A percentile compares a stretch with the other conserved stretches of the same genome.
phyloP scores from a whole-genome alignment of 1,140 invertebrate species.

The Drosophila lowei region DNA sequence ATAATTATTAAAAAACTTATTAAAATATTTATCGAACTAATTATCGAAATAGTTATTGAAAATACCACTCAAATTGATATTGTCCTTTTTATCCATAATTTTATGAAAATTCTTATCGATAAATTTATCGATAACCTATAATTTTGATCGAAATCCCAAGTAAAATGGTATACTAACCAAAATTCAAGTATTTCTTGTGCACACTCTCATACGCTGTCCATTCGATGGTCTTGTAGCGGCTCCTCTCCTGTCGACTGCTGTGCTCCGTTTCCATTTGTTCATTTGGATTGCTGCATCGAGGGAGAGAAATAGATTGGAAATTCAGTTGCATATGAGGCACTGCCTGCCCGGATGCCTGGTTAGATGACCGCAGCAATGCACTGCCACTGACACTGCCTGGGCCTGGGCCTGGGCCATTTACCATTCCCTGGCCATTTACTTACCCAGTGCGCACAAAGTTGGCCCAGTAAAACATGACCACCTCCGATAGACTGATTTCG shows the following conservation, averaged over 20 bases:
- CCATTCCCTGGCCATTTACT: conserved; percentile 65
- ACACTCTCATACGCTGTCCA: conserved; percentile 96
- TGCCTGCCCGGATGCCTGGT: background rate
- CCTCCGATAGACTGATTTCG: conserved; percentile 94
- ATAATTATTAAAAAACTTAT: too few species aligned
- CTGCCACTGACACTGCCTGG: background rate
- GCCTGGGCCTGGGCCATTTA: background rate
- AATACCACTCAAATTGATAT: too few species aligned
- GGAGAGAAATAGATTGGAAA: background rate
- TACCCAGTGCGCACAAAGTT: conserved; percentile 99
- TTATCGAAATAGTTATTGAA: too few species aligned
- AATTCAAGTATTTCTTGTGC: conserved; percentile 96
- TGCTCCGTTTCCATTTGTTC: conserved; percentile 88
- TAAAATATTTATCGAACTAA: too few species aligned
- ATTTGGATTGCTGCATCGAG: conserved; percentile 91
- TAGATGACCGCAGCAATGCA: background rate
- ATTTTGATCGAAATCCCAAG: background rate
- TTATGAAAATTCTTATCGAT: too few species aligned
- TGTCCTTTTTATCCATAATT: too few species aligned
- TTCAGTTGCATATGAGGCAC: background rate
- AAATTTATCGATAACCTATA: too few species aligned
- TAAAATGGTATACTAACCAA: conserved; percentile 86
- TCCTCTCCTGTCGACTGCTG: conserved; percentile 88
- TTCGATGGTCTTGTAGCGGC: conserved; percentile 91
- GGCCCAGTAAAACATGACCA: conserved; percentile 96